These are phyloP conservation scores for Ceriagrion tenellum DNA, from an alignment of 2,888 invertebrate genomes.

Conservation along the genomic window DNA sequence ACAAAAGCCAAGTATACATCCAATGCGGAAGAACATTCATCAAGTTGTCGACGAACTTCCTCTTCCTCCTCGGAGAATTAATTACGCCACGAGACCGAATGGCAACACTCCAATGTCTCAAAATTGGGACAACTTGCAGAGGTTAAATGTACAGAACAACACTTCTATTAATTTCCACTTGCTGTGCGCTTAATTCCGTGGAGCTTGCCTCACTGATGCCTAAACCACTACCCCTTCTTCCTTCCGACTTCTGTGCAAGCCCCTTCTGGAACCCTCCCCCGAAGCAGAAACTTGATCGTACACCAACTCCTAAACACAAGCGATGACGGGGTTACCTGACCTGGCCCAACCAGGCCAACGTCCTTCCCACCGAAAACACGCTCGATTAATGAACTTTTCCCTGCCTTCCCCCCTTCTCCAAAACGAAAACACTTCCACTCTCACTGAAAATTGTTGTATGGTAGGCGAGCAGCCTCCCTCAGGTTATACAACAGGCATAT, in stretches of 20 bases:
- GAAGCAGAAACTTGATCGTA: background rate
- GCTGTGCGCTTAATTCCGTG: background rate
- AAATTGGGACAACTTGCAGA: background rate
- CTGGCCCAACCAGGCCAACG: conserved; percentile 52
- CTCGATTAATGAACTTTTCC: background rate
- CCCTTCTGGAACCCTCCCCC: background rate
- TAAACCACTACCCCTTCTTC: background rate
- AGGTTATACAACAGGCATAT: background rate
- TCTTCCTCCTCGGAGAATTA: background rate
- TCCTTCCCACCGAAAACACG: background rate
- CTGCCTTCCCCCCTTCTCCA: background rate
- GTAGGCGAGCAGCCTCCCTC: background rate
- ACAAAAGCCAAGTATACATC: background rate
- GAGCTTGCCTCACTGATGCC: background rate
- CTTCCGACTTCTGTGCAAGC: background rate
- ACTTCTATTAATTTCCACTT: background rate
- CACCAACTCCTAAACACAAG: background rate
- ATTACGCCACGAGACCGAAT: conserved; percentile 19
- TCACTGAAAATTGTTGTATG: background rate
- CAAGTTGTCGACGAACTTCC: conserved; percentile 21
- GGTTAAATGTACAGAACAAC: background rate
- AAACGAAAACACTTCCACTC: conserved; percentile 12
- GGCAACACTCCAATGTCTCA: conserved; percentile 26
- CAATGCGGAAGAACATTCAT: conserved; percentile 6
- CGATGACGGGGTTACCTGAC: conserved; percentile 46